These are phyloP conservation scores for Mamestra configurata DNA, from an alignment of 1,140 invertebrate genomes.

Conservation along the genomic window DNA sequence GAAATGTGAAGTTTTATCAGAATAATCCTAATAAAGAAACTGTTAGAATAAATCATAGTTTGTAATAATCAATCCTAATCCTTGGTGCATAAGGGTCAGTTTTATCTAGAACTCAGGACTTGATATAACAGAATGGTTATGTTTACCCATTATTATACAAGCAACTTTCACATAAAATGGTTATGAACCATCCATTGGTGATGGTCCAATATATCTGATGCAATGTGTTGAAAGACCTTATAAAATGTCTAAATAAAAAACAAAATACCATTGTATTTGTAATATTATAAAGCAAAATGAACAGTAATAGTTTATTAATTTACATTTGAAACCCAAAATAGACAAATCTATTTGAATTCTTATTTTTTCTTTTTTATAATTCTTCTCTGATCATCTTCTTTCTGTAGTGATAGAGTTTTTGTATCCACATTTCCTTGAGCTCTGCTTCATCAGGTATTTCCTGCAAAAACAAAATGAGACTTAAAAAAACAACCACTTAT, in stretches of 20 bases:
- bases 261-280: not conserved
- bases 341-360: not conserved
- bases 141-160: too few species aligned
- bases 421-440: slow-evolving; percentile 85
- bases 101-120: not conserved
- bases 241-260: not conserved
- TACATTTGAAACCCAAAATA: not conserved
- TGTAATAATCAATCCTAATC: slow-evolving; percentile 22
- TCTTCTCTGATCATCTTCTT: slow-evolving; percentile 84
- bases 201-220: not conserved
- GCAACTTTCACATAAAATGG: too few species aligned
- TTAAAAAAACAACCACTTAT: not conserved
- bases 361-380: slow-evolving; percentile 26
- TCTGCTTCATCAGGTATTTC: slow-evolving; percentile 83
- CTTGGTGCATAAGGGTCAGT: slow-evolving; percentile 6
- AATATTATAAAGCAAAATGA: slow-evolving; percentile 16
- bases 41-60: slow-evolving; percentile 35
- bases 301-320: slow-evolving; percentile 10
- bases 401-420: slow-evolving; percentile 84
- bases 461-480: slow-evolving; percentile 68
- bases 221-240: not conserved
- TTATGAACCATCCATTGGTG: not conserved
- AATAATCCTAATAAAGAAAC: slow-evolving; percentile 33
- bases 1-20: slow-evolving; percentile 40
- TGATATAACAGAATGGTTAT: not conserved